phyloP scores from a whole-genome alignment of 2,888 invertebrate genomes.

The Rugalucina vietnamica region DNA sequence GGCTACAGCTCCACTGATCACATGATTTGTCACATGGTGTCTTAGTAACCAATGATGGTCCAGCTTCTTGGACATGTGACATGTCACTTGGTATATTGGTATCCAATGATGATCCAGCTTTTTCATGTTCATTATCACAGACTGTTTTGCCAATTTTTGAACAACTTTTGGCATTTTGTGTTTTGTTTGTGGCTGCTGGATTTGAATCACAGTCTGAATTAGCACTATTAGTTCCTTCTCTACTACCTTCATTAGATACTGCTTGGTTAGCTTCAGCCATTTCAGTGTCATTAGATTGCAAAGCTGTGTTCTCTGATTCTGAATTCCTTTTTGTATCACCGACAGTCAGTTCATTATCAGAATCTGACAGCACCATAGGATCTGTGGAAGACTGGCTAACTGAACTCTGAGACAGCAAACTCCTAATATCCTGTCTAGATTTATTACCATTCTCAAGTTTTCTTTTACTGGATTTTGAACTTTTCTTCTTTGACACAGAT shows the following conservation, averaged over 20 bases:
- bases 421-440: not conserved
- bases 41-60: not conserved
- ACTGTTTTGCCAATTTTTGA: not conserved
- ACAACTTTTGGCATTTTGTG: not conserved
- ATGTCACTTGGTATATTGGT: too few relatives aligned
- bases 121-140: not conserved
- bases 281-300: not conserved
- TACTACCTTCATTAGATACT: too few relatives aligned
- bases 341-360: constrained; percentile 10
- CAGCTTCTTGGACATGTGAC: too few relatives aligned
- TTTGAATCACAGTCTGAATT: not conserved
- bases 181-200: not conserved
- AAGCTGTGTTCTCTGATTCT: not conserved
- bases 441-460: not conserved
- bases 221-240: not conserved
- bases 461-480: not conserved
- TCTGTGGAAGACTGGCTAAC: not conserved
- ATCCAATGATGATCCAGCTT: not conserved
- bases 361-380: not conserved
- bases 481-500: constrained; percentile 3
- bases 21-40: not conserved
- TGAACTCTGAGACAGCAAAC: not conserved
- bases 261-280: not conserved
- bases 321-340: not conserved
- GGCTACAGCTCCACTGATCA: constrained; percentile 74